Base-by-base conservation (phyloP, 2,797 vertebrate genomes). In the Poecilia wingei region DNA sequence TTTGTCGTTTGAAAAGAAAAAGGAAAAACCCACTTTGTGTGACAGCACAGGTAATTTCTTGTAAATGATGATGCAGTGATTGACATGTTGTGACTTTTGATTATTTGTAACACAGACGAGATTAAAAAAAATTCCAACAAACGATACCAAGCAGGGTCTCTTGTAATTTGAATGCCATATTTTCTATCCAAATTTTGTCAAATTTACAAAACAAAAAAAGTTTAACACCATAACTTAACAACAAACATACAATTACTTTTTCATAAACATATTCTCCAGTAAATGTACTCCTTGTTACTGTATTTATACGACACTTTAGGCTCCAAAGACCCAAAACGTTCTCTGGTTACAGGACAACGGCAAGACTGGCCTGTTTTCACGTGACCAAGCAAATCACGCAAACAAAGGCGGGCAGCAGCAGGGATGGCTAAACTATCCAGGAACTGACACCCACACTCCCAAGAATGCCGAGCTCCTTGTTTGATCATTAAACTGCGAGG, bases 391-490 rank as follows among this genome's bases (percentile, higher is more conserved):
- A 84, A 61, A 71, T 80, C 72, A 75, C 6, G 1, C 75, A 81
- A 71, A 93, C 88, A 91, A 88, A 88, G 86, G 61, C 57, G 7
- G 59, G 82, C 72, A 89, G 87, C 89, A 82, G 87, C 68, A 69
- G 41, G 75, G 75, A 72, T 80, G 79, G 79, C 90, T 85, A 80
- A 87, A 82, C 88, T 86, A 79, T 87, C 90, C 76, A 66, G 81
- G 81, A 83, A 75, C 78, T 47, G 79, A 87, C 82, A 88, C 83
- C 86, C 75, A 76, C 88, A 71, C 86, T 83, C 51, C 76, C 83
- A 85, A 82, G 86, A 93, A 93, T 86, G 84, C 46, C 57, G 57
- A 57, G 55, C 59, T 82, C n/a, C 85, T 87, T 84, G 85, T 87
- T 85, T 83, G 77, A 33, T 33, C 47, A 9, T 57, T 43, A 74